Evolutionary conservation across 2,797 vertebrate species (phyloP), one percentile per base, ranked within the genome.

Genomic region (Sebastes vulpes): DNA sequence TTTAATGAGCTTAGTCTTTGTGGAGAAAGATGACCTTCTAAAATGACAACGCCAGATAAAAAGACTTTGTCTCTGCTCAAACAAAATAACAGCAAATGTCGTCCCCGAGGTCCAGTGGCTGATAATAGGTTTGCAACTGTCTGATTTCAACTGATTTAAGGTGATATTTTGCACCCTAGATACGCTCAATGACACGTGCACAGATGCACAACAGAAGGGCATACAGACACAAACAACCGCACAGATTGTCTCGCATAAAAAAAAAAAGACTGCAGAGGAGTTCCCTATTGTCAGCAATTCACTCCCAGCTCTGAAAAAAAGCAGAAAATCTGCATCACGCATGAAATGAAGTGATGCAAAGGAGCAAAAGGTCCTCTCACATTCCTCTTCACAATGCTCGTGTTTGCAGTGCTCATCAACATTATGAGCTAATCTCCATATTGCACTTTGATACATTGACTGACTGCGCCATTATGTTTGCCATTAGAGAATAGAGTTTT

Each of bases 51-150:
- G 79, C 25, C 65, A 83, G 80, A 92, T 89, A 74, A 86, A 83
- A 76, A 72, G 25, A 79, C 56, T 70, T 60, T 38, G 69, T 74
- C 48, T 75, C 61, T 14, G 35, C 68, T 87, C 74, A 4, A 75
- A 89, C 57, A 57, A 89, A 88, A 92, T 63, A 91, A 89, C 74
- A 86, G 87, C 77, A 90, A 89, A 90, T 72, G 84, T 76, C 60
- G 2, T 70, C 76, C 58, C 79, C 0, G 7, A 66, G 75, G 85
- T 90, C 81, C 71, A 42, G 56, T 0, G 2, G 42, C 63, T 58
- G 83, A 68, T 75, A 72, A 85, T 38, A 23, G 74, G 61, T 74
- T 74, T 77, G 77, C 42, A 48, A 12, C 68, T 56, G 10, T 72
- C 26, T 67, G 82, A 73, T 76, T 83, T 50, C 2, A 1, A 46